Evolutionary conservation across 2,797 vertebrate species (phyloP).

Genomic region (Loriculus beryllinus): DNA sequence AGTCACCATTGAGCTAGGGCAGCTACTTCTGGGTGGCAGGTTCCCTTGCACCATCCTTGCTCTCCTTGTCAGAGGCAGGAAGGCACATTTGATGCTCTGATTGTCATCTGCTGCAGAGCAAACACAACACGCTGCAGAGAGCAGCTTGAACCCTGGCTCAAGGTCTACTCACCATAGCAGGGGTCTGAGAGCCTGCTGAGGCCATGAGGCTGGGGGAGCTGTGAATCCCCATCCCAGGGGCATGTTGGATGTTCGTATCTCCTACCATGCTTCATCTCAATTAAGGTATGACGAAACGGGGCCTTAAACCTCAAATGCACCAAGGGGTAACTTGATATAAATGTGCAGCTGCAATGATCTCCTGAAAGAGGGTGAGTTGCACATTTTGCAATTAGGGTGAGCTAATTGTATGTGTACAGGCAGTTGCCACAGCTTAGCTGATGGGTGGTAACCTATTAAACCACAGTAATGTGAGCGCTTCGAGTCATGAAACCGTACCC

Average conservation of each 20-base stretch:
- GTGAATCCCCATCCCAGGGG: not conserved
- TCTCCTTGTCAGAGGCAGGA: not conserved
- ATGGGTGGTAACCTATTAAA: constrained; percentile 37
- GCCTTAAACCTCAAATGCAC: not conserved
- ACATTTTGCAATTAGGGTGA: constrained; percentile 27
- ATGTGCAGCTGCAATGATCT: constrained; percentile 6
- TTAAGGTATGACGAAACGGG: not conserved
- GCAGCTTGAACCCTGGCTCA: fast-evolving
- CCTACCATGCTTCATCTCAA: not conserved
- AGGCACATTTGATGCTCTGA: not conserved
- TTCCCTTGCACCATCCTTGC: not conserved
- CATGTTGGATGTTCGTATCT: fast-evolving
- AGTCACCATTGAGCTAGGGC: not conserved
- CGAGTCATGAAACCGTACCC: constrained; percentile 16
- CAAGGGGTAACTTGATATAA: constrained; percentile 8
- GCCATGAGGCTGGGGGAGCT: fast-evolving
- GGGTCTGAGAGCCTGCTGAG: fast-evolving
- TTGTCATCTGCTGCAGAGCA: not conserved
- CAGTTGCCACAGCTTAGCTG: constrained; percentile 33
- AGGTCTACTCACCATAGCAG: fast-evolving
- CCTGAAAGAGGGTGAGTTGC: not conserved
- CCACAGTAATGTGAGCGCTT: constrained; percentile 39
- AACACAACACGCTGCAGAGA: not conserved
- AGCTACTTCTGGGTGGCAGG: not conserved
- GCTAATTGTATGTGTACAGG: constrained; percentile 5